Base-by-base conservation (phyloP, 2,888 invertebrate genomes). In the Apoda limacodes region DNA sequence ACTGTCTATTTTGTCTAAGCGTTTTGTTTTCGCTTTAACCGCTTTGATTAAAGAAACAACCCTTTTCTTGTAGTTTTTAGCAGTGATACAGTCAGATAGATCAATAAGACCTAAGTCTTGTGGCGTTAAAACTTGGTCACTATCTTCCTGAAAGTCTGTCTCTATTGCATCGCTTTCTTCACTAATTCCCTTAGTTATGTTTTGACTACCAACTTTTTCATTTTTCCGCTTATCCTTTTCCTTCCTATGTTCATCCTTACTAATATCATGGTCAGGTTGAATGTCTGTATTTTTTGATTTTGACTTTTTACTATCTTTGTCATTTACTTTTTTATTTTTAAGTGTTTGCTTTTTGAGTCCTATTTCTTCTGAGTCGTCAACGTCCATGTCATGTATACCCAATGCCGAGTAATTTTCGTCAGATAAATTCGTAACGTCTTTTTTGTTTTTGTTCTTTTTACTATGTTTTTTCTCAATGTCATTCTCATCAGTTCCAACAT, bases 101-200 rank as follows among this genome's bases (percentile, higher is more conserved):
- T 80, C 72, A 19, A 74, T 37, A 0, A 78, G 48, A 0, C 48
- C 45, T 22, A 55, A 35, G 20, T 76, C 74, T 37, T 64, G 53
- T 0, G 67, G 59, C 1, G 55, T 56, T 1, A 75, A 29, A 4
- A 57, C 21, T 20, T 63, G 43, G 9, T 62, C 64, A 6, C 42
- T 48, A n/a, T 65, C 63, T 30, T 70, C 66, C 5, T 60, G 39
- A 7, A 65, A 34, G 13, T 74, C 69, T 11, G 67, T 64, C 26
- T 74, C 72, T 34, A 72, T 70, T 0, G 57, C 60, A 22, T 75
- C 72, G 31, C 70, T 76, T 29, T 71, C 67, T 45, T 67, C 64
- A 28, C 58, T n/a, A n/a, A n/a, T n/a, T n/a, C n/a, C n/a, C n/a
- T 56, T 3, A 30, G 25, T 27, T 40, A 31, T 9, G 10, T 13